Evolutionary conservation across 2,113 vertebrate species (phyloP).

Genomic region (Nesogale talazaci): DNA sequence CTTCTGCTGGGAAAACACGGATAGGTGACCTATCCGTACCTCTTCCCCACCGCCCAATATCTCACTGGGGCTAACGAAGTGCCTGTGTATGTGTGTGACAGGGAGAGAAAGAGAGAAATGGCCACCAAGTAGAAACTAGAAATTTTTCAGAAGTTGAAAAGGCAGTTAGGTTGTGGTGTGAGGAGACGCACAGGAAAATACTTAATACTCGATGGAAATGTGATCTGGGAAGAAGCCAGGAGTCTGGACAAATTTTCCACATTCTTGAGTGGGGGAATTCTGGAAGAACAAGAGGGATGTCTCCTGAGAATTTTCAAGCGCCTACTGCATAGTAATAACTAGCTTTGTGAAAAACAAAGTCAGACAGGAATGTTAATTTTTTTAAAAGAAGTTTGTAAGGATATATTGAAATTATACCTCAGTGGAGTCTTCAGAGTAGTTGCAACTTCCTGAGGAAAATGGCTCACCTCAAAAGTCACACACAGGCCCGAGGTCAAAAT

Average conservation of each 20-base stretch:
- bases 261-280: constrained; percentile 73
- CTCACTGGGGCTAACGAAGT: no score
- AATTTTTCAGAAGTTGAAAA: background rate
- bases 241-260: constrained; percentile 49
- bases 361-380: constrained; percentile 18
- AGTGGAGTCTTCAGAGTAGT: background rate
- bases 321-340: constrained; percentile 46
- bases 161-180: background rate
- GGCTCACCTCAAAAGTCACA: background rate
- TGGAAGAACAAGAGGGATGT: constrained; percentile 56
- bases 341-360: constrained; percentile 58
- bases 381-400: background rate
- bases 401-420: background rate
- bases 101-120: background rate
- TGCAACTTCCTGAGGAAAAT: background rate
- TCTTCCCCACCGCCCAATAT: background rate
- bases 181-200: background rate
- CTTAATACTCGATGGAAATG: background rate
- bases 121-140: background rate
- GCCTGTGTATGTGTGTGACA: background rate
- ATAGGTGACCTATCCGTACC: background rate
- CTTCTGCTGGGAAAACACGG: background rate
- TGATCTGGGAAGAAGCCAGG: background rate
- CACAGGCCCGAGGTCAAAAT: background rate
- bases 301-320: constrained; percentile 12